Evolutionary conservation across 2,888 invertebrate species (phyloP), one percentile per base, ranked within the genome.

Genomic region (Epirrita christyi): DNA sequence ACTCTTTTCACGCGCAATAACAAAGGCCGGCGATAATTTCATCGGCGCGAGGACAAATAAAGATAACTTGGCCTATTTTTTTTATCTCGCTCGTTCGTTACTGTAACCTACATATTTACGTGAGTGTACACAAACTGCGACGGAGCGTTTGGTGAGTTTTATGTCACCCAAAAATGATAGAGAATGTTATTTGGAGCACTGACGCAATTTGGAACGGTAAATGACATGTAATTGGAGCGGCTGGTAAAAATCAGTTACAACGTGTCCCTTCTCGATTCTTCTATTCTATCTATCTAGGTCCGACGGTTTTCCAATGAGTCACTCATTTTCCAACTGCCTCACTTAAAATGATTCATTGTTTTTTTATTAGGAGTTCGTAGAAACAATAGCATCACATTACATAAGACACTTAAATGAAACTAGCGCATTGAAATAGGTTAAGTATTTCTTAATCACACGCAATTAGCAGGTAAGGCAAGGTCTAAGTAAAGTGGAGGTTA

Each of bases 1-100:
- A 72, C 71, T 73, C 77, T 81, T 86, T 86, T 84, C 70, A 85
- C 79, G 81, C 88, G 87, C 85, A 88, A 85, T 88, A 88, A 76
- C 78, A 76, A 65, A 65, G 58, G 64, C 75, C 72, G 65, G 63
- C 76, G 88, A 87, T 89, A 88, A 88, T 90, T 88, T 85, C 87
- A 86, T 85, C 79, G 85, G 67, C 77, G 76, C 90, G 92, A 92
- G 92, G 92, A 91, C 92, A 82, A 78, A 76, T 78, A 71, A 87
- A 90, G 92, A 92, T 91, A 89, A 89, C 91, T 92, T 92, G 92
- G 91, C 92, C 92, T 79, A 92, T 92, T 88, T 92, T 88, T 88
- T 92, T 91, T 92, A 91, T 90, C 89, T 88, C 79, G 62, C 75
- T 74, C 80, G 75, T 80, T 78, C 81, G 83, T 82, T 79, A 84